Percentiles rank a stretch among this genome's conserved stretches.
Evolutionary conservation across 1,140 invertebrate species (phyloP).

Genomic region (Drosophila melanica): DNA sequence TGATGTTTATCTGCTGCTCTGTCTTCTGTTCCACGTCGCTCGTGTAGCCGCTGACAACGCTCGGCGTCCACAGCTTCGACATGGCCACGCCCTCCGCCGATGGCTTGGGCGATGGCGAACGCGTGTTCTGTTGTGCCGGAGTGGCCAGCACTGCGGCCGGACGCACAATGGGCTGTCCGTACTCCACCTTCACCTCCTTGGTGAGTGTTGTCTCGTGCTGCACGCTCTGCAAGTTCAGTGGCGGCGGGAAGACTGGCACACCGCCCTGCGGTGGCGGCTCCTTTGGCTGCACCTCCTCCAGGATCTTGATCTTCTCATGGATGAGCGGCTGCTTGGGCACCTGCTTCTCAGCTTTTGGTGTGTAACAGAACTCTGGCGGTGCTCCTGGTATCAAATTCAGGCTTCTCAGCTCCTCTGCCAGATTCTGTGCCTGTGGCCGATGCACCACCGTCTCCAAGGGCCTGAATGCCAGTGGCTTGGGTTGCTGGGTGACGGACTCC

Average conservation of each 20-base stretch:
- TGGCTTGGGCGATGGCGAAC: constrained; percentile 84
- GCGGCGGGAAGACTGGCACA: constrained; percentile 83
- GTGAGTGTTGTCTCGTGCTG: constrained; percentile 65
- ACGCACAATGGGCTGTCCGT: constrained; percentile 77
- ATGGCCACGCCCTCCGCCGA: constrained; percentile 87
- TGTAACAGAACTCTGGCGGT: constrained; percentile 89
- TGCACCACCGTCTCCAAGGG: constrained; percentile 63
- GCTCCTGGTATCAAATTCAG: constrained; percentile 88
- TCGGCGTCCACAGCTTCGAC: constrained; percentile 87
- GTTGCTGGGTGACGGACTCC: constrained; percentile 57
- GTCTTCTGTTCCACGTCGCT: constrained; percentile 64
- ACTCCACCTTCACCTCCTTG: constrained; percentile 76
- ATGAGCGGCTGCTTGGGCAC: constrained; percentile 84
- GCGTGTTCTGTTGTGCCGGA: constrained; percentile 64
- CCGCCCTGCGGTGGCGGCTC: constrained; percentile 87
- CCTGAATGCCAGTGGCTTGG: constrained; percentile 62
- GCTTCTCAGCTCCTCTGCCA: constrained; percentile 79
- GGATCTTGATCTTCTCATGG: constrained; percentile 86
- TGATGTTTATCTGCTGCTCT: constrained; percentile 63
- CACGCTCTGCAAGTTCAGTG: constrained; percentile 55
- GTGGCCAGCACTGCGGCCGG: constrained; percentile 78
- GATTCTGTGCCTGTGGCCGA: constrained; percentile 50
- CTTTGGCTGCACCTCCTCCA: constrained; percentile 87
- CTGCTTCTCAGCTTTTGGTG: constrained; percentile 85
- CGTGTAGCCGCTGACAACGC: constrained; percentile 52